A percentile compares a stretch with the other conserved stretches of the same genome.
Evolutionary conservation across 2,113 vertebrate genomes (phyloP).

Genomic region (Axis porcinus): DNA sequence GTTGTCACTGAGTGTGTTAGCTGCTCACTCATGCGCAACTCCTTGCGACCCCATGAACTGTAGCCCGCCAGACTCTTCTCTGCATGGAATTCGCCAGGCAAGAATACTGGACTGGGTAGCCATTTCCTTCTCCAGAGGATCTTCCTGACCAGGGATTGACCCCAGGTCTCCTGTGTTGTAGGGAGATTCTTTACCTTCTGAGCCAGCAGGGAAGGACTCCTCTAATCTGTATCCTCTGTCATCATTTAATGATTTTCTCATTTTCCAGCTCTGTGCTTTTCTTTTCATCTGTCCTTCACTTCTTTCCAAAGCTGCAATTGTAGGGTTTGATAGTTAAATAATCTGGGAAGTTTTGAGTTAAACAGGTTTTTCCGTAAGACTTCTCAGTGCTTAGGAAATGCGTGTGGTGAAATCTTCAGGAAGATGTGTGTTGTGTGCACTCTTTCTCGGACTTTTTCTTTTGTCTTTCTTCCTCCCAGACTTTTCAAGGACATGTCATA

Average conservation of each 20-base stretch:
- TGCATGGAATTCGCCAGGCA: background rate
- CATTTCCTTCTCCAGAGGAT: background rate
- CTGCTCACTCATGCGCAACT: background rate
- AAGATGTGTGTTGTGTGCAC: background rate
- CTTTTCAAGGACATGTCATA: background rate
- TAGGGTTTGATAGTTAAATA: background rate
- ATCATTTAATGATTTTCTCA: background rate
- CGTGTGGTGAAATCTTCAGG: background rate
- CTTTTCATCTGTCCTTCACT: background rate
- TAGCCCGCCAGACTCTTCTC: background rate
- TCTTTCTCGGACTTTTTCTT: background rate
- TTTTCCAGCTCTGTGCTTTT: background rate
- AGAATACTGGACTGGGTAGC: background rate
- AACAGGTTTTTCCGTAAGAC: background rate
- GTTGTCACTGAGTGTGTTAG: background rate
- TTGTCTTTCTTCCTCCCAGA: background rate
- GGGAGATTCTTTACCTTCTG: background rate
- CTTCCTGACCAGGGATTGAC: background rate
- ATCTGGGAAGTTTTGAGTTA: background rate
- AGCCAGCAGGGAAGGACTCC: background rate
- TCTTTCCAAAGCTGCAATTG: background rate
- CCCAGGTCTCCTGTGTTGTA: background rate
- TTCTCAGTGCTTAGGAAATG: background rate
- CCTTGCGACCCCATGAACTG: background rate
- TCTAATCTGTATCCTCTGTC: background rate